Conservation (phyloP, 1,140 invertebrate genomes). For the Vanessa tameamea region DNA sequence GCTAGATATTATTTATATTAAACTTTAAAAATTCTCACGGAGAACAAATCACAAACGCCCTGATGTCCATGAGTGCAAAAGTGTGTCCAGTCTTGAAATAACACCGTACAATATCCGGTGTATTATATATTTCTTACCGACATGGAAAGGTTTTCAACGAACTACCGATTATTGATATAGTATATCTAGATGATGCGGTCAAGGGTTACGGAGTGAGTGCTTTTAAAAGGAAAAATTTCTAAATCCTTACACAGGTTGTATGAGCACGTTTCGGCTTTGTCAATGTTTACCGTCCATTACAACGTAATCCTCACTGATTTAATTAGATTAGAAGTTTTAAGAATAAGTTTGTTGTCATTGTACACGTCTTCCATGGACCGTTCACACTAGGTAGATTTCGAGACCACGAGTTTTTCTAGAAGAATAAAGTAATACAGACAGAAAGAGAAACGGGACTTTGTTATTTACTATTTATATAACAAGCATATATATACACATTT, state of each 20-base stretch:
- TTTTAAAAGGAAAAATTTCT: constrained; percentile 50
- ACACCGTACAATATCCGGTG: neutral
- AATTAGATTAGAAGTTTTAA: neutral
- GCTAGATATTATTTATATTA: neutral
- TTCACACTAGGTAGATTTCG: no score
- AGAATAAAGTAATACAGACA: no score
- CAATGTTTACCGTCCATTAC: constrained; percentile 65
- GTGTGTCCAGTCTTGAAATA: neutral
- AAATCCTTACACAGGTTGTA: constrained; percentile 50
- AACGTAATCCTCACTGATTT: constrained; percentile 51
- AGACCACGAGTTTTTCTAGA: no score
- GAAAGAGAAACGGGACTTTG: no score
- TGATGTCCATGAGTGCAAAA: neutral
- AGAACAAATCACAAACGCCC: neutral
- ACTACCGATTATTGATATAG: neutral
- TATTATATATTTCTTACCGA: neutral
- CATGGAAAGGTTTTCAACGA: neutral
- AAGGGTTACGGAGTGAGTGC: neutral
- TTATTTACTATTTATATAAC: no score
- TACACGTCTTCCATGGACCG: neutral
- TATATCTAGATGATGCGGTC: neutral
- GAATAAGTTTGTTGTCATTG: neutral
- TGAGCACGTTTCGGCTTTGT: constrained; percentile 55
- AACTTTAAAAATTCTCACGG: neutral
- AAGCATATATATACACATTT: no score